phyloP scores from a whole-genome alignment of 2,888 invertebrate genomes.

The Petrolisthes cinctipes region DNA sequence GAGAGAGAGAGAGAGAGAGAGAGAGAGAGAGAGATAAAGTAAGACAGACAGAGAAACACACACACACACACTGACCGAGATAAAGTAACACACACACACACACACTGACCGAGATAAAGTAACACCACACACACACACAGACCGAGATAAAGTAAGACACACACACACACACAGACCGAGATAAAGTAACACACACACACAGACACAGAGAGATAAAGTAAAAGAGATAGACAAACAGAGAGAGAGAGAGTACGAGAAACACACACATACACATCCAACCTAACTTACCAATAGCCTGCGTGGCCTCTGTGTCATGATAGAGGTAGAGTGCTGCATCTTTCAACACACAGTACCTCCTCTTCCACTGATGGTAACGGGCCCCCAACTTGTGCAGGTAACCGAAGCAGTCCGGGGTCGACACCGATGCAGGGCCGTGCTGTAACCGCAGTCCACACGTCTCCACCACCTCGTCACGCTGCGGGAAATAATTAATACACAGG shows the following conservation, averaged over 20 bases:
- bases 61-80: too few relatives aligned
- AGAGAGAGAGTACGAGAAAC: neutral
- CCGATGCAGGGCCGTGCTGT: conserved; percentile 58
- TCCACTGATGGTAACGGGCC: conserved; percentile 84
- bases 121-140: too few relatives aligned
- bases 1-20: too few relatives aligned
- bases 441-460: conserved; percentile 58
- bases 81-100: too few relatives aligned
- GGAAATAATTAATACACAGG: neutral
- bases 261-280: neutral
- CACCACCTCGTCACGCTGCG: conserved; percentile 63
- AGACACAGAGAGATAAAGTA: too few relatives aligned
- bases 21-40: too few relatives aligned
- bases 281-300: conserved; percentile 84
- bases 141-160: too few relatives aligned
- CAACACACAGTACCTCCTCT: conserved; percentile 90
- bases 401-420: conserved; percentile 80
- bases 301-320: conserved; percentile 88
- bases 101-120: too few relatives aligned
- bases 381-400: conserved; percentile 89
- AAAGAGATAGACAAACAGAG: too few relatives aligned
- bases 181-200: too few relatives aligned
- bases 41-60: too few relatives aligned
- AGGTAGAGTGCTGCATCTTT: conserved; percentile 96
- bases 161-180: too few relatives aligned